These are phyloP conservation scores for Squalus acanthias DNA, from an alignment of 2,797 vertebrate genomes.

Conservation along the genomic window DNA sequence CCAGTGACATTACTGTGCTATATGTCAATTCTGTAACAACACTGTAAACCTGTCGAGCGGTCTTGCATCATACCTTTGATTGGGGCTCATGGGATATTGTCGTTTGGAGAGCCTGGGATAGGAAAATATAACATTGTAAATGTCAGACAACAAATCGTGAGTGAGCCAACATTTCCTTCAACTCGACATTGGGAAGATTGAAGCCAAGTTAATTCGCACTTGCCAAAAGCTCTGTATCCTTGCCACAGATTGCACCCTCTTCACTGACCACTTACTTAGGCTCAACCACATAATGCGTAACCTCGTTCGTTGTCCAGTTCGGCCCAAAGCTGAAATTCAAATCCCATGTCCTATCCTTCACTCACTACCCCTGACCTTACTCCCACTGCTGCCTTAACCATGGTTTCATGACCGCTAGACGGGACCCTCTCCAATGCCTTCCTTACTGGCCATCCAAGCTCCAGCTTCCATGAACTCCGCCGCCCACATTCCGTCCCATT, in stretches of 20 bases:
- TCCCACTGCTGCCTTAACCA: not conserved
- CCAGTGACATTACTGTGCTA: not conserved
- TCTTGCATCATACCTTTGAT: conserved; percentile 1
- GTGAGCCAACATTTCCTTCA: not conserved
- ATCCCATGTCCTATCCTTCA: not conserved
- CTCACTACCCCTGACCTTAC: not conserved
- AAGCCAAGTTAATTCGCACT: not conserved
- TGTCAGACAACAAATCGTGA: not conserved
- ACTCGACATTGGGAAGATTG: not conserved
- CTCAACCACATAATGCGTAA: not conserved
- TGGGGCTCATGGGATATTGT: not conserved
- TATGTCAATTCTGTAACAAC: conserved; percentile 7
- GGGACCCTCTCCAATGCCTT: not conserved
- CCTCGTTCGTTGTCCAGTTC: not conserved
- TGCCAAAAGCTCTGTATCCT: not conserved
- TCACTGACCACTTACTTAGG: not conserved
- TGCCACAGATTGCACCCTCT: not conserved
- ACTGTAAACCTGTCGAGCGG: not conserved
- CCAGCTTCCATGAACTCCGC: not conserved
- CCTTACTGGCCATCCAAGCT: not conserved
- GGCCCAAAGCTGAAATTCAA: not conserved
- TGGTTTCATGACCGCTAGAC: not conserved
- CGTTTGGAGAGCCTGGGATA: not conserved
- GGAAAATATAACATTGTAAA: conserved; percentile 4
- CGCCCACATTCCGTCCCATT: not conserved